phyloP scores from a whole-genome alignment of 1,140 invertebrate genomes.

The Asbolus verrucosus region DNA sequence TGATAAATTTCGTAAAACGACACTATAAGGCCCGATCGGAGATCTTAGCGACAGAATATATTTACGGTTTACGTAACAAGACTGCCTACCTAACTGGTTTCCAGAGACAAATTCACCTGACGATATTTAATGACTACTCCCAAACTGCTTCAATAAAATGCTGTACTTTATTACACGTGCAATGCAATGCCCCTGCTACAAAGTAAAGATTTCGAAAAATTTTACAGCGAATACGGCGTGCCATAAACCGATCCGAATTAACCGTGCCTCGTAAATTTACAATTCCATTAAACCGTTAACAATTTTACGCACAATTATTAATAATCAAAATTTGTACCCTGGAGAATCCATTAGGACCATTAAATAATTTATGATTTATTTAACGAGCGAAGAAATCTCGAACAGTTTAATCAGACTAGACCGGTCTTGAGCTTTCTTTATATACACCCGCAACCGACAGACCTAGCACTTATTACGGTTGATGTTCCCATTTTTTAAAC shows the following conservation, averaged over 20 bases:
- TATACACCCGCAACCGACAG: too few species aligned
- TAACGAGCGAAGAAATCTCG: neutral
- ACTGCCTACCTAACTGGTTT: conserved; percentile 44
- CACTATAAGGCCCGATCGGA: conserved; percentile 28
- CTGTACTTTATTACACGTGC: conserved; percentile 7
- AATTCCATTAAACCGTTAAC: neutral
- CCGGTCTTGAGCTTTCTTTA: too few species aligned
- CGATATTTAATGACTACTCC: conserved; percentile 42
- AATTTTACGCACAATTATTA: conserved; percentile 1
- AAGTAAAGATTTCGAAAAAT: too few species aligned
- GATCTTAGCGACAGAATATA: conserved; percentile 30
- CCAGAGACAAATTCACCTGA: conserved; percentile 45
- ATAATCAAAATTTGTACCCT: neutral
- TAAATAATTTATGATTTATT: neutral
- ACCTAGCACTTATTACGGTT: too few species aligned
- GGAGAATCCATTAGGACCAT: neutral
- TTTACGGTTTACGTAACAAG: conserved; percentile 37
- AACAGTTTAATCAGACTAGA: too few species aligned
- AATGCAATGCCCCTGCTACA: too few species aligned
- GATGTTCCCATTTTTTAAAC: too few species aligned
- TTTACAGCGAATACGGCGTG: too few species aligned
- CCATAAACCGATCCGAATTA: too few species aligned
- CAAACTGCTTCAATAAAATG: conserved; percentile 23
- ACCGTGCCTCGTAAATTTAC: too few species aligned
- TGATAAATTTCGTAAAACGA: conserved; percentile 13